Conservation (phyloP, 2,797 vertebrate species). For the Aplochiton taeniatus region DNA sequence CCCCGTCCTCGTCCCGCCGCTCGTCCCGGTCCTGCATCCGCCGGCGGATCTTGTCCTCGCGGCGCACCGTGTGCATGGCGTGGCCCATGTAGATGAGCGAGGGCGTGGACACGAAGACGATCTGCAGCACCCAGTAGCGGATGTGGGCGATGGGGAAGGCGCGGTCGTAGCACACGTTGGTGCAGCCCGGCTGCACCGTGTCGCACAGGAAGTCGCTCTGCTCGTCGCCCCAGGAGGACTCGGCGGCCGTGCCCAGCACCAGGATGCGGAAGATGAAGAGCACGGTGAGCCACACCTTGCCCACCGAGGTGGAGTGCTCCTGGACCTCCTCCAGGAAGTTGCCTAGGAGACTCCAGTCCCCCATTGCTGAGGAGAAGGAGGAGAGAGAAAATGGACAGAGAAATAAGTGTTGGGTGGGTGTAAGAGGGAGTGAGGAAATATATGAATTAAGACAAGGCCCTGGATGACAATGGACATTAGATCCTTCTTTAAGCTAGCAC, state of each 20-base stretch:
- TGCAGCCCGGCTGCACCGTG: constrained; percentile 92
- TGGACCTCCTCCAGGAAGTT: constrained; percentile 97
- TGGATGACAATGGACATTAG: constrained; percentile 28
- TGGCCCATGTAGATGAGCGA: constrained; percentile 97
- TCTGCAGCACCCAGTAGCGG: constrained; percentile 97
- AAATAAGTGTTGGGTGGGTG: background rate
- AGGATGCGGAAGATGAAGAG: constrained; percentile 98
- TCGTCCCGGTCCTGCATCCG: constrained; percentile 74
- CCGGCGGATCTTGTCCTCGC: constrained; percentile 85
- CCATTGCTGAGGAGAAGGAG: constrained; percentile 76
- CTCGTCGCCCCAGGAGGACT: constrained; percentile 98
- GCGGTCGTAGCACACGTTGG: constrained; percentile 95
- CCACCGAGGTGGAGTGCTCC: constrained; percentile 96
- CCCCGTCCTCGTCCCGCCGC: constrained; percentile 73
- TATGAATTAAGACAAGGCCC: too few species aligned
- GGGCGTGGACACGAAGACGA: constrained; percentile 96
- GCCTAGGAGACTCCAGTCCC: constrained; percentile 96
- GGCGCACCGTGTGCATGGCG: constrained; percentile 88
- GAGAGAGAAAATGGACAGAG: background rate
- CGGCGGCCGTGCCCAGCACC: constrained; percentile 92
- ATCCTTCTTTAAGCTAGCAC: constrained; percentile 17
- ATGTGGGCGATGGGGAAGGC: constrained; percentile 98
- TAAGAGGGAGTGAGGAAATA: background rate
- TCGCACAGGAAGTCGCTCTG: constrained; percentile 95
- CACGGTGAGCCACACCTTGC: constrained; percentile 95